Evolutionary conservation across 1,140 invertebrate species (phyloP).

Genomic region (Cylas formicarius): DNA sequence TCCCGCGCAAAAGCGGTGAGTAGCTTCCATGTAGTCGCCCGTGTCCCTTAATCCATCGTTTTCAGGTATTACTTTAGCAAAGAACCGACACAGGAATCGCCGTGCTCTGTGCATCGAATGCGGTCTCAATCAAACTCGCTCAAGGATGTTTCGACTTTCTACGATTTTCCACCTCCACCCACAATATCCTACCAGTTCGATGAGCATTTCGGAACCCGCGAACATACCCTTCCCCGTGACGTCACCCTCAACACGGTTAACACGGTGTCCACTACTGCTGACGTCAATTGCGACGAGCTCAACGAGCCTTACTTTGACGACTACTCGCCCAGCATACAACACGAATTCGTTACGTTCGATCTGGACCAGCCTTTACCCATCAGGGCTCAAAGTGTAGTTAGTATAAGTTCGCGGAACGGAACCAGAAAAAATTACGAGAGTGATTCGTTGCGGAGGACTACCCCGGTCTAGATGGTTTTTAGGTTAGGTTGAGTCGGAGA

Average conservation of each 20-base stretch:
- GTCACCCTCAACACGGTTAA: constrained; percentile 37
- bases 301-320: constrained; percentile 36
- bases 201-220: constrained; percentile 28
- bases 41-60: neutral
- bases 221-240: constrained; percentile 35
- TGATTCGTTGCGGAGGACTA: constrained; percentile 39
- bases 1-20: constrained; percentile 34
- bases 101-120: constrained; percentile 42
- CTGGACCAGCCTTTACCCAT: constrained; percentile 39
- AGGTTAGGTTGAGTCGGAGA: constrained; percentile 6
- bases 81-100: constrained; percentile 41
- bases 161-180: constrained; percentile 50
- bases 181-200: constrained; percentile 41
- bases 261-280: constrained; percentile 42
- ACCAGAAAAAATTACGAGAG: constrained; percentile 30
- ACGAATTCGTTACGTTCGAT: constrained; percentile 43
- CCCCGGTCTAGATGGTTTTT: constrained; percentile 38
- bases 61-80: constrained; percentile 28
- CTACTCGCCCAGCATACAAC: constrained; percentile 38
- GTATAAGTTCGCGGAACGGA: constrained; percentile 33
- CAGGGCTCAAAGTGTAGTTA: constrained; percentile 34
- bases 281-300: constrained; percentile 38
- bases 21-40: constrained; percentile 8
- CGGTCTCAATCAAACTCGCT: constrained; percentile 44
- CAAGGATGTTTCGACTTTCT: constrained; percentile 50